A percentile compares a stretch with the other conserved stretches of the same genome.
These are phyloP conservation scores for Aeoliscus strigatus DNA, from an alignment of 2,797 vertebrate genomes.

Conservation along the genomic window DNA sequence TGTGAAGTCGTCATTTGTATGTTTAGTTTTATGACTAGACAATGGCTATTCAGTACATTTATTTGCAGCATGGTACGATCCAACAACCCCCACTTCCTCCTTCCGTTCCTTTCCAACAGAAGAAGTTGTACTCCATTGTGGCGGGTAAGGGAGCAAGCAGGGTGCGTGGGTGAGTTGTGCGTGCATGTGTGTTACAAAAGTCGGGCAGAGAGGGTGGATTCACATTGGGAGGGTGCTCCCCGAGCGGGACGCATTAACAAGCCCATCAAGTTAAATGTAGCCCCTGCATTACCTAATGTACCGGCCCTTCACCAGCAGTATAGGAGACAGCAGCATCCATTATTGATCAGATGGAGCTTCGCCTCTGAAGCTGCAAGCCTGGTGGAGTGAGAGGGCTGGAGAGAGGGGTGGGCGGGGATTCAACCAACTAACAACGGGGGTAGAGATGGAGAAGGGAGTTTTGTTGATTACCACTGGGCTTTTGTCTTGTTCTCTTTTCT, in stretches of 20 bases:
- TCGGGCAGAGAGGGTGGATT: slow-evolving; percentile 2
- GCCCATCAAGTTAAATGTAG: slow-evolving; percentile 83
- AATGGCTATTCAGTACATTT: too few species aligned
- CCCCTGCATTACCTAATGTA: slow-evolving; percentile 83
- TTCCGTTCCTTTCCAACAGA: too few species aligned
- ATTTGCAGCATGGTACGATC: too few species aligned
- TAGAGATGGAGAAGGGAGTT: slow-evolving; percentile 46
- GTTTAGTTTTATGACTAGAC: too few species aligned
- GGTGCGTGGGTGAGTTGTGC: slow-evolving; percentile 20
- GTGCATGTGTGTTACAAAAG: slow-evolving; percentile 23
- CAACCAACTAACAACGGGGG: slow-evolving; percentile 16
- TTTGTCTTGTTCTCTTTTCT: too few species aligned
- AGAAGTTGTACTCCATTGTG: too few species aligned
- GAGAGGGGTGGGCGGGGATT: slow-evolving; percentile 17
- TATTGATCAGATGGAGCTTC: slow-evolving; percentile 79
- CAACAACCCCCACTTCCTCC: too few species aligned
- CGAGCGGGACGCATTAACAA: slow-evolving; percentile 82
- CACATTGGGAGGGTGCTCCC: slow-evolving; percentile 48
- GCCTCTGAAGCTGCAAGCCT: slow-evolving; percentile 71
- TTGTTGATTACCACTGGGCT: slow-evolving; percentile 53
- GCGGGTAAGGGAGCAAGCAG: slow-evolving; percentile 9
- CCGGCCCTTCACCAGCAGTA: slow-evolving; percentile 70
- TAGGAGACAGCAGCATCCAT: slow-evolving; percentile 79
- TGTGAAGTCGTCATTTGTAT: too few species aligned
- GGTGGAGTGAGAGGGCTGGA: slow-evolving; percentile 50